Evolutionary conservation across 2,797 vertebrate genomes (phyloP).

Genomic region (Morelia viridis): DNA sequence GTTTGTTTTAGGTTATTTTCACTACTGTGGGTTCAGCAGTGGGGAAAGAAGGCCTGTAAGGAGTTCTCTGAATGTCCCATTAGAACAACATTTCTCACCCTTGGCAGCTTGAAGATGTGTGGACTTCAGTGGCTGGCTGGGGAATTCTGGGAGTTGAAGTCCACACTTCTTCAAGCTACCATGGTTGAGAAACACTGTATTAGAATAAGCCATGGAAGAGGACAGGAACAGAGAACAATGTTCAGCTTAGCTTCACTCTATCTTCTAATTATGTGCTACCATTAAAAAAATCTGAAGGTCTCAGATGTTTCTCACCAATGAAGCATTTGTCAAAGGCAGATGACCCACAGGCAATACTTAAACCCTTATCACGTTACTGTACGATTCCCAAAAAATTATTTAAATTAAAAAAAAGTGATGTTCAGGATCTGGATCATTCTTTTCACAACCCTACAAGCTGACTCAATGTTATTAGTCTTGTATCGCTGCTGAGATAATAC

Average conservation of each 20-base stretch:
- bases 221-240: background rate
- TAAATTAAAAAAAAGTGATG: too few relatives aligned
- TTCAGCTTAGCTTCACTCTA: background rate
- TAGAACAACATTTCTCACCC: too few relatives aligned
- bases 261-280: background rate
- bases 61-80: too few relatives aligned
- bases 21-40: too few relatives aligned
- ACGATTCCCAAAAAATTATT: background rate
- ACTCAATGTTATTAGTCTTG: background rate
- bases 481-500: background rate
- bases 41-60: too few relatives aligned
- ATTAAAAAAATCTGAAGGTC: background rate
- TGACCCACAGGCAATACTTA: background rate
- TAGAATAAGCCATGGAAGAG: background rate
- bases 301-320: background rate
- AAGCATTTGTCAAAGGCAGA: background rate
- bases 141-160: too few relatives aligned
- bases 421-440: background rate
- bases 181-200: too few relatives aligned
- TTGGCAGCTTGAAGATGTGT: too few relatives aligned
- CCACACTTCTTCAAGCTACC: too few relatives aligned
- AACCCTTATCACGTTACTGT: background rate
- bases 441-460: background rate
- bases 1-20: too few relatives aligned
- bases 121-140: too few relatives aligned